Conservation (phyloP, 2,113 vertebrate species). For the Fulmarus glacialis region DNA sequence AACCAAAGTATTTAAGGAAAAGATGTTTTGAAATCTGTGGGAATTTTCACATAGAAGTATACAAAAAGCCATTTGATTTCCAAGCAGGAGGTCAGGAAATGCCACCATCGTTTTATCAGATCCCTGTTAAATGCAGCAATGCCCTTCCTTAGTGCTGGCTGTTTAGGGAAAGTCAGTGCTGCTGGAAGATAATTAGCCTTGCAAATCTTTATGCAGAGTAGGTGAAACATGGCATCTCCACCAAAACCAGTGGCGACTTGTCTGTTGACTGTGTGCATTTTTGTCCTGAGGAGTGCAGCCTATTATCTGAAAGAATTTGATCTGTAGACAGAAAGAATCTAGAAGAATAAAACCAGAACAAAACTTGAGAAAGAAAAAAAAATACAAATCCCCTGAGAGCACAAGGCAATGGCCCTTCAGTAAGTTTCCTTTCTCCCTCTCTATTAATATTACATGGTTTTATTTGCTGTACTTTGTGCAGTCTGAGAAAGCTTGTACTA, state of each 20-base stretch:
- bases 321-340: background rate
- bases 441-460: slow-evolving; percentile 10
- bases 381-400: background rate
- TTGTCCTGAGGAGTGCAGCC: background rate
- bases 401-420: background rate
- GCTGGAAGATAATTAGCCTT: background rate
- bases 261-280: background rate
- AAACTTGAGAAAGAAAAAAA: background rate
- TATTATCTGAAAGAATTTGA: background rate
- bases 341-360: background rate
- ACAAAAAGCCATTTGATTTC: background rate
- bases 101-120: fast-evolving
- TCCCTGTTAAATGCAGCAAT: background rate
- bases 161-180: background rate
- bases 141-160: background rate
- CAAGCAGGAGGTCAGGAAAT: background rate
- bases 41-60: background rate
- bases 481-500: background rate
- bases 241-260: background rate
- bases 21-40: background rate
- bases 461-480: background rate
- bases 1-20: background rate
- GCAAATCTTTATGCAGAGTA: background rate
- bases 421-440: background rate
- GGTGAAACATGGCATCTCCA: background rate